Base-by-base conservation (phyloP, 2,797 vertebrate species). In the Babyrousa celebensis region DNA sequence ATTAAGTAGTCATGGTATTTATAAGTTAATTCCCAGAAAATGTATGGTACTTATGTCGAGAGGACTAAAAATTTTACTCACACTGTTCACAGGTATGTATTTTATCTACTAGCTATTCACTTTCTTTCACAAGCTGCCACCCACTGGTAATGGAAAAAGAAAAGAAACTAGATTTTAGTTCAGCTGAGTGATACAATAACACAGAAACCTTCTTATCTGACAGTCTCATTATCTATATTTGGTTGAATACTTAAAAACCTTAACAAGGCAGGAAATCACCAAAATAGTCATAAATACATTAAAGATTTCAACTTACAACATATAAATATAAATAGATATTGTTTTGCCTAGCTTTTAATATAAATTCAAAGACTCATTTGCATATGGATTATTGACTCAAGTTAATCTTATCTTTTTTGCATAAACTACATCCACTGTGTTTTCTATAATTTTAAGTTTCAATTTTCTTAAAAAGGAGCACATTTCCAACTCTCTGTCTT, bases 401-500 rank as follows among this genome's bases (percentile, higher is more conserved):
- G 54, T 12, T 21, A 10, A 65, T 12, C 29, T 91, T 95, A 36
- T 91, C 58, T 94, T 93, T 93, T 68, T 79, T 89, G 23, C 2
- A 27, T 93, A 82, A 93, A 60, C 67, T 56, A 43, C 8, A 68
- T 54, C 10, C 3, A 43, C 23, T 29, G 14, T 71, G 54, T 65
- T 96, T 92, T 62, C 29, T 65, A 8, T 14, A 58, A n/a, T 68
- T 84, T 70, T 74, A 12, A 86, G 43, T 71, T 83, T 91, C 32
- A 21, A 10, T 91, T 91, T 70, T 78, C 85, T 93, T 89, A 60
- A 93, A 75, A 94, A 88, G 43, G 32, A 92, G 8, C 27, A 77
- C 75, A 95, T 94, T 96, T 97, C 16, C n/a, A 85, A 78, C 48
- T 67, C 21, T 79, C 32, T 62, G 6, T 80, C 65, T 87, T 92